These are phyloP conservation scores for Neodiprion virginianus DNA, from an alignment of 1,140 invertebrate genomes.

Conservation along the genomic window DNA sequence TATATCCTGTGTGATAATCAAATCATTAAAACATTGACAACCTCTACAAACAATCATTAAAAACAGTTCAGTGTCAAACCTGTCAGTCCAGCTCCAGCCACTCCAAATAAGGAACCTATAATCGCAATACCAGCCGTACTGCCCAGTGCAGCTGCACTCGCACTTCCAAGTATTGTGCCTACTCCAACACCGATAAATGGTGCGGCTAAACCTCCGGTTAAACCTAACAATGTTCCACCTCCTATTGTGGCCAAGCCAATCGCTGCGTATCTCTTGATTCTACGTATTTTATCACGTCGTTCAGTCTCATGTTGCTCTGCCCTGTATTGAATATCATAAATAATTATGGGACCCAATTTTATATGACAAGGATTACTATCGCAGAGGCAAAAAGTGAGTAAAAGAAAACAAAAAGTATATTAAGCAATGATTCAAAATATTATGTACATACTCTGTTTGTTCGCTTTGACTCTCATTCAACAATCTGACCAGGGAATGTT, in stretches of 20 bases:
- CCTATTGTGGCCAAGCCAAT: conserved; percentile 72
- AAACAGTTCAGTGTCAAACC: conserved; percentile 47
- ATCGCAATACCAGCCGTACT: conserved; percentile 69
- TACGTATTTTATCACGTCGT: conserved; percentile 61
- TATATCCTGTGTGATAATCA: conserved; percentile 63
- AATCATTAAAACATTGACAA: background rate
- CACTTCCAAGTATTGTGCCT: conserved; percentile 64
- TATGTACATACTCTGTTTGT: conserved; percentile 50
- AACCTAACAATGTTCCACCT: conserved; percentile 71
- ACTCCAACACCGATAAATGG: conserved; percentile 73
- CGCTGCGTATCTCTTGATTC: conserved; percentile 69
- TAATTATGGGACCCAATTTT: conserved; percentile 12
- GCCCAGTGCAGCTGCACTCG: conserved; percentile 67
- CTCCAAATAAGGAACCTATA: conserved; percentile 73
- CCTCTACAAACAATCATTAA: background rate
- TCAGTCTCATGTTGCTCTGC: conserved; percentile 58
- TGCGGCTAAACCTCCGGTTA: conserved; percentile 73
- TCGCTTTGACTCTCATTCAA: conserved; percentile 47
- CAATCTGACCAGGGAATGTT: conserved; percentile 57
- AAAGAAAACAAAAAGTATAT: conserved; percentile 16
- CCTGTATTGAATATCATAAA: conserved; percentile 38
- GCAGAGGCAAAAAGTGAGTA: no score
- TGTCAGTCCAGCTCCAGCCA: conserved; percentile 72
- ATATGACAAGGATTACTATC: conserved; percentile 13
- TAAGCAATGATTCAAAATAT: conserved; percentile 18